Base-by-base conservation (phyloP, 2,888 invertebrate species). In the Amblyteles armatorius region DNA sequence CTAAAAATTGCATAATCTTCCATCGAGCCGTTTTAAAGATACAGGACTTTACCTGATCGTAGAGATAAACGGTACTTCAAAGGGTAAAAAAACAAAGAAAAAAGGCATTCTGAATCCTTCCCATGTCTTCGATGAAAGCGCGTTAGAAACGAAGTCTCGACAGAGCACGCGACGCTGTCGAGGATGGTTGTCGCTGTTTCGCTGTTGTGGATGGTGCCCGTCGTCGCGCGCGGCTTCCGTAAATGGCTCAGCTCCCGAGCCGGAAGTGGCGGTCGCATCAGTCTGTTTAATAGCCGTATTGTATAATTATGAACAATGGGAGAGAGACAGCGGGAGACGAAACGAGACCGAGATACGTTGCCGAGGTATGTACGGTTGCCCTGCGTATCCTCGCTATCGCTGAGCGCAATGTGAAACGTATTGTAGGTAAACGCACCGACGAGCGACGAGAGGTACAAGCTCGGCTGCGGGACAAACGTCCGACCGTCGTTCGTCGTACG, bases 241-340 rank as follows among this genome's bases (percentile, higher is more conserved):
- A 92, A 92, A 92, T 92, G 92, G 90, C 86, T 87, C 87, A 79
- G 83, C 88, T 90, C 85, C 85, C 87, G 88, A 89, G 90, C 91
- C 92, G 93, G 93, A 93, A 92, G 91, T 91, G 89, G 90, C 89
- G 92, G 92, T 93, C 93, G 92, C 93, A 93, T 93, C 93, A 93
- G 93, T 93, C 92, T 93, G 93, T 93, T 93, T 93, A 93, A 93
- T 93, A 93, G 93, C 93, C 93, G 93, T 93, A 93, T 93, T 93
- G 93, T 93, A 93, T 93, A 93, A 93, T 93, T 93, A 93, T 92
- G 93, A 92, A 93, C 93, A 93, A 93, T 93, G 90, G 85, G 90
- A 86, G 88, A 87, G 89, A 87, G 87, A 85, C 79, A 80, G 73
- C 87, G 87, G 88, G 87, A 85, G 80, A 79, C 48, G 76, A 83